Evolutionary conservation across 2,113 vertebrate genomes (phyloP).

Genomic region (Callipepla californica): DNA sequence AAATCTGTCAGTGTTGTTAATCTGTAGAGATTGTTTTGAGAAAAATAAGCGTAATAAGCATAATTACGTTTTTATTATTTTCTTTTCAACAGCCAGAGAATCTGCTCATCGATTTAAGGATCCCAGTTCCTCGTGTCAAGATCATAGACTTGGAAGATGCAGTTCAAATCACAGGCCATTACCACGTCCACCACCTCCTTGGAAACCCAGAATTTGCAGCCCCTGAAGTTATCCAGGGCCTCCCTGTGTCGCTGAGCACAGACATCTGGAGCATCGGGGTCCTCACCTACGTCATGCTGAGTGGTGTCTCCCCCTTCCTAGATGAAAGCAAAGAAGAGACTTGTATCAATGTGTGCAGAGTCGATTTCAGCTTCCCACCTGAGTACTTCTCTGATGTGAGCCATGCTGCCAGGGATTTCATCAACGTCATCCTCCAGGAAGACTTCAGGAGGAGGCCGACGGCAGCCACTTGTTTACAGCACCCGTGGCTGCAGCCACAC

Average conservation of each 20-base stretch:
- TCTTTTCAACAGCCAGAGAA: constrained; percentile 90
- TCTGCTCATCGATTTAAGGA: constrained; percentile 91
- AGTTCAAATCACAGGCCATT: constrained; percentile 92
- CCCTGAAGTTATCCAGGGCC: constrained; percentile 94
- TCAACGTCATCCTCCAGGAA: constrained; percentile 88
- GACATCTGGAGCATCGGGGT: constrained; percentile 97
- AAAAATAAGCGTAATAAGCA: background rate
- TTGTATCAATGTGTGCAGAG: constrained; percentile 94
- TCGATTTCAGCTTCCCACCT: constrained; percentile 95
- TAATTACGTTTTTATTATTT: background rate
- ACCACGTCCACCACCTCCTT: constrained; percentile 91
- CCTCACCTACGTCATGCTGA: constrained; percentile 92
- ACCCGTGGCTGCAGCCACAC: constrained; percentile 92
- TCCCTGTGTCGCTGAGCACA: constrained; percentile 89
- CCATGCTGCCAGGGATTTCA: constrained; percentile 92
- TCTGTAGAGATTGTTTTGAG: background rate
- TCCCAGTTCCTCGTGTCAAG: constrained; percentile 89
- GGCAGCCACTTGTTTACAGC: constrained; percentile 90
- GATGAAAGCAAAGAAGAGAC: constrained; percentile 98
- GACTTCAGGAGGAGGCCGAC: constrained; percentile 91
- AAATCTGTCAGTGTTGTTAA: background rate
- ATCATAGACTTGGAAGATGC: constrained; percentile 95
- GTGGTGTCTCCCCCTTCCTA: constrained; percentile 95
- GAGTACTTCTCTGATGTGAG: constrained; percentile 93
- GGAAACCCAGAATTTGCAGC: constrained; percentile 97